Conservation (phyloP, 2,888 invertebrate species). For the Epistrophe grossulariae region DNA sequence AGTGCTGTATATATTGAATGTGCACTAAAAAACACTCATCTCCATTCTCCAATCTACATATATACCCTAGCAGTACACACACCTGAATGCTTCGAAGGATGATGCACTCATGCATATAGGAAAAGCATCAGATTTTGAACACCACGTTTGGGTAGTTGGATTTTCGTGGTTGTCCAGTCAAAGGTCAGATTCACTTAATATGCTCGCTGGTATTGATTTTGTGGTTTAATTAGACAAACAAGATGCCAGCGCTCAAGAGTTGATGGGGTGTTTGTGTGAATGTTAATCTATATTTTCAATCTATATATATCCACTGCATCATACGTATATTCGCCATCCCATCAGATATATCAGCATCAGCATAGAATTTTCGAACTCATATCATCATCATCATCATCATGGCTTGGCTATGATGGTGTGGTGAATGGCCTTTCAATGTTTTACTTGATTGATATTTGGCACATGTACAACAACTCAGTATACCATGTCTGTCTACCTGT, state of each 20-base stretch:
- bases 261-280: slow-evolving; percentile 23
- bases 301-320: not conserved
- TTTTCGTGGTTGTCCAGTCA: slow-evolving; percentile 68
- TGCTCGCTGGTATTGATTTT: slow-evolving; percentile 66
- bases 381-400: not conserved
- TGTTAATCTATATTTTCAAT: slow-evolving; percentile 18
- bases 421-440: slow-evolving; percentile 50
- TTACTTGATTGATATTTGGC: slow-evolving; percentile 38
- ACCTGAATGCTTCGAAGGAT: slow-evolving; percentile 30
- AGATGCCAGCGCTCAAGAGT: slow-evolving; percentile 38
- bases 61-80: not conserved
- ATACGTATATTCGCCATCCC: not conserved
- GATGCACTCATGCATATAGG: slow-evolving; percentile 59
- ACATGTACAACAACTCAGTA: slow-evolving; percentile 9
- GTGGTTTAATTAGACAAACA: slow-evolving; percentile 75
- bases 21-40: slow-evolving; percentile 10
- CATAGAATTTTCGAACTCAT: slow-evolving; percentile 15
- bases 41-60: not conserved
- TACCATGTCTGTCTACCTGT: not conserved
- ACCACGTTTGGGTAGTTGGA: slow-evolving; percentile 56
- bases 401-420: not conserved
- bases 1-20: not conserved
- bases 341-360: slow-evolving; percentile 7
- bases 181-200: slow-evolving; percentile 73
- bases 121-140: slow-evolving; percentile 51